These are phyloP conservation scores for Nomia melanderi DNA, from an alignment of 1,140 invertebrate species.

Conservation along the genomic window DNA sequence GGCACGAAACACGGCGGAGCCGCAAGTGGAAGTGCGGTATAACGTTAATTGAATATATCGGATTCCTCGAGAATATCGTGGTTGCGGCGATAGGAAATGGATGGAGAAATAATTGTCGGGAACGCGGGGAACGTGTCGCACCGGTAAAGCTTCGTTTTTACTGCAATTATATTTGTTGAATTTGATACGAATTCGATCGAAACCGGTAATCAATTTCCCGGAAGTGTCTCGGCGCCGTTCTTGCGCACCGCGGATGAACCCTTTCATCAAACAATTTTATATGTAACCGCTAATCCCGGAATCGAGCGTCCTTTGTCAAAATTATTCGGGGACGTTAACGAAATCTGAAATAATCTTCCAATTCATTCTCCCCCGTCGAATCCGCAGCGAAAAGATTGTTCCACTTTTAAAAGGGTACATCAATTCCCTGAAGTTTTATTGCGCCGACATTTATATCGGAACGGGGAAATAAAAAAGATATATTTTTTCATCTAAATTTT, in stretches of 20 bases:
- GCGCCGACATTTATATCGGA: too few relatives aligned
- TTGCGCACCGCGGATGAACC: slow-evolving; percentile 19
- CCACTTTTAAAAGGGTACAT: too few relatives aligned
- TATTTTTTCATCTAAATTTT: too few relatives aligned
- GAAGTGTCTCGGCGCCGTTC: slow-evolving; percentile 54
- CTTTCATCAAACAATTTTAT: slow-evolving; percentile 15
- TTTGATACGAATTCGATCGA: slow-evolving; percentile 64
- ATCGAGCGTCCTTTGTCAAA: slow-evolving; percentile 3
- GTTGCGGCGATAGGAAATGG: slow-evolving; percentile 65
- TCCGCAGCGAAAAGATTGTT: too few relatives aligned
- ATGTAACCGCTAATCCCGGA: slow-evolving; percentile 21
- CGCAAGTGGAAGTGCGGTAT: slow-evolving; percentile 66
- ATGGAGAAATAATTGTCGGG: slow-evolving; percentile 66
- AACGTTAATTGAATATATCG: slow-evolving; percentile 67
- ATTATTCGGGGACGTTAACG: not conserved
- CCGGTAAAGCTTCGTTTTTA: slow-evolving; percentile 64
- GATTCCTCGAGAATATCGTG: slow-evolving; percentile 66
- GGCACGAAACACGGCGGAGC: slow-evolving; percentile 52
- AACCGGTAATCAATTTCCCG: slow-evolving; percentile 64
- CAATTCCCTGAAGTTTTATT: too few relatives aligned
- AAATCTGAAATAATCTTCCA: too few relatives aligned
- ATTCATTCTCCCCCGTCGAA: too few relatives aligned
- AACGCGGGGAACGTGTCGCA: slow-evolving; percentile 60
- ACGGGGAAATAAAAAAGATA: too few relatives aligned
- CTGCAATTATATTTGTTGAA: slow-evolving; percentile 67